These are phyloP conservation scores for Drosophila eohydei DNA, from an alignment of 2,888 invertebrate species.

Conservation along the genomic window DNA sequence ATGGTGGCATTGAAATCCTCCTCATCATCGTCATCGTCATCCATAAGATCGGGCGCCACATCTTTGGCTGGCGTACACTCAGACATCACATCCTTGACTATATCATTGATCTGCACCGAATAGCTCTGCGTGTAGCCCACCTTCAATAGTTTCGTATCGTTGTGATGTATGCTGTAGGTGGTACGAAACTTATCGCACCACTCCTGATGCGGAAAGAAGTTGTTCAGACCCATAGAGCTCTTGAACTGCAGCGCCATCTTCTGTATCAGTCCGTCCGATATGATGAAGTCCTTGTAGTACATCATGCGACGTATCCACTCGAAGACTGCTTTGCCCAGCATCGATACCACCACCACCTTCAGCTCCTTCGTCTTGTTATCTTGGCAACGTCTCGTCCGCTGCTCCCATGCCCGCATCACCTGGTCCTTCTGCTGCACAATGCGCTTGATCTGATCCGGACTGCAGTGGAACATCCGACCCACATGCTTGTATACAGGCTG, in stretches of 20 bases:
- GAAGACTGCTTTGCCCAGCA: constrained; percentile 82
- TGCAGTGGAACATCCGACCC: constrained; percentile 83
- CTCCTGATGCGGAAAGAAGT: constrained; percentile 83
- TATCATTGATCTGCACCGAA: constrained; percentile 83
- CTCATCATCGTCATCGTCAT: constrained; percentile 34
- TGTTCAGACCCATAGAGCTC: constrained; percentile 78
- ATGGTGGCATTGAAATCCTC: constrained; percentile 46
- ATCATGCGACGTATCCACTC: constrained; percentile 84
- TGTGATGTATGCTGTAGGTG: constrained; percentile 76
- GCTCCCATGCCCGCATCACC: constrained; percentile 83
- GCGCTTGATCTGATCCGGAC: constrained; percentile 84
- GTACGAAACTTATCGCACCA: constrained; percentile 83
- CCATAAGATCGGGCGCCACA: constrained; percentile 20
- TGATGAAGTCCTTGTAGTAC: constrained; percentile 83
- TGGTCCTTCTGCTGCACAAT: constrained; percentile 81
- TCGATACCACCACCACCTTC: constrained; percentile 81
- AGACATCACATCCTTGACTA: constrained; percentile 79
- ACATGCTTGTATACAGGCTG: constrained; percentile 83
- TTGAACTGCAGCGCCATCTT: constrained; percentile 83
- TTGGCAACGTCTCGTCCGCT: constrained; percentile 79
- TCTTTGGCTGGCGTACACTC: constrained; percentile 58
- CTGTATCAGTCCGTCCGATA: constrained; percentile 82
- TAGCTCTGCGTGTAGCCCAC: constrained; percentile 80
- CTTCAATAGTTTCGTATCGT: constrained; percentile 77
- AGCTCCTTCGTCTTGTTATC: constrained; percentile 78